Conservation (phyloP, 2,888 invertebrate species). For the Thereva nobilitata region DNA sequence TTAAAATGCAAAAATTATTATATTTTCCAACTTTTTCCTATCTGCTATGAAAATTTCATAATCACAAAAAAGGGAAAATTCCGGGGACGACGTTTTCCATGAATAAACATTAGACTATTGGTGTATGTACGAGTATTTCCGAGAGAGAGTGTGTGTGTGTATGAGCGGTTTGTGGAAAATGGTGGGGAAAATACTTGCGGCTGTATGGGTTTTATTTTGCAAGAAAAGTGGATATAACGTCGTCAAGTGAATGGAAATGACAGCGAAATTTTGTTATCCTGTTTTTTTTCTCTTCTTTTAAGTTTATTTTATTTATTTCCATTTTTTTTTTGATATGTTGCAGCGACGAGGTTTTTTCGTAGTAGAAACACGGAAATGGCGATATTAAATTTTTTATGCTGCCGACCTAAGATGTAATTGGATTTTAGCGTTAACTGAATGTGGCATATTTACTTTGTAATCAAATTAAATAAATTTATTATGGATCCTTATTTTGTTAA, state of each 20-base stretch:
- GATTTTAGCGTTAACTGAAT: slow-evolving; percentile 32
- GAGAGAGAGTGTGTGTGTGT: slow-evolving; percentile 10
- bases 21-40: slow-evolving; percentile 43
- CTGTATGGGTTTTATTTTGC: slow-evolving; percentile 3
- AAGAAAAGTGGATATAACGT: slow-evolving; percentile 10
- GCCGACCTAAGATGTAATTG: slow-evolving; percentile 39
- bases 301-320: slow-evolving; percentile 1
- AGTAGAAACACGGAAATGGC: slow-evolving; percentile 22
- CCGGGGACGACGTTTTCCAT: slow-evolving; percentile 39
- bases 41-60: slow-evolving; percentile 41
- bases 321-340: too few species aligned
- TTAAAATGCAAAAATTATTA: slow-evolving; percentile 48
- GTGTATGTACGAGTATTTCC: not conserved
- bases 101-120: slow-evolving; percentile 37
- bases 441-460: slow-evolving; percentile 8
- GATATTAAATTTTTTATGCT: slow-evolving; percentile 37
- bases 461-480: too few species aligned
- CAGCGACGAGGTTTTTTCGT: not conserved
- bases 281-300: slow-evolving; percentile 16
- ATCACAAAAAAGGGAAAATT: slow-evolving; percentile 33
- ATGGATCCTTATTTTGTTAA: too few species aligned
- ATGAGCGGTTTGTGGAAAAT: too few species aligned
- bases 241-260: slow-evolving; percentile 23
- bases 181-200: too few species aligned
- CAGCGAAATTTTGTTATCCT: slow-evolving; percentile 30